phyloP scores from a whole-genome alignment of 2,113 vertebrate genomes.

The Saccopteryx leptura region DNA sequence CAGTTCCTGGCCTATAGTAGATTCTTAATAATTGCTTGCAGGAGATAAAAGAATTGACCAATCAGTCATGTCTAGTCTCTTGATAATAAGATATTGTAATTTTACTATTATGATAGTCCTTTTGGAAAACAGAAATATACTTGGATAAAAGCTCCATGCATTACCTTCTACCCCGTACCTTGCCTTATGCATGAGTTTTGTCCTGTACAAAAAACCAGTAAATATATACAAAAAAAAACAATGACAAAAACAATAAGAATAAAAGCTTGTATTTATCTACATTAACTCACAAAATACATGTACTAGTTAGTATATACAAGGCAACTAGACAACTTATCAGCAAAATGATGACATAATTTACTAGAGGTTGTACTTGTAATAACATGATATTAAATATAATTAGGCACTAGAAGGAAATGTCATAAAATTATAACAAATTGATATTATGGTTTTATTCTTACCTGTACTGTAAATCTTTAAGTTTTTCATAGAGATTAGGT shows the following conservation, averaged over 20 bases:
- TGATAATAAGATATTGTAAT: conserved; percentile 31
- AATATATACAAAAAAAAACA: too few relatives aligned
- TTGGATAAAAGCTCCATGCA: not conserved
- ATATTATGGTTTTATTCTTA: conserved; percentile 75
- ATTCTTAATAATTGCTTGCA: not conserved
- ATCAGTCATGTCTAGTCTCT: not conserved
- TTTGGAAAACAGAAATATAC: conserved; percentile 6
- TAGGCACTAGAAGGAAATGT: not conserved
- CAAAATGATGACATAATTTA: conserved; percentile 57
- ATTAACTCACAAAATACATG: not conserved
- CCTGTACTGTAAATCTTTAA: conserved; percentile 91
- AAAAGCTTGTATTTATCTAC: not conserved
- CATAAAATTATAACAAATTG: not conserved
- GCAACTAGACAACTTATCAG: not conserved
- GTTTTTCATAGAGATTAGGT: conserved; percentile 87
- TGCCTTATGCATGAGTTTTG: too few relatives aligned
- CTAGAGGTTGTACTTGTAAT: not conserved
- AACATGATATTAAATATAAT: not conserved
- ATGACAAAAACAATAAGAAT: too few relatives aligned
- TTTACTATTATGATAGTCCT: not conserved
- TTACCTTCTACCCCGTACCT: too few relatives aligned
- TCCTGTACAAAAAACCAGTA: too few relatives aligned
- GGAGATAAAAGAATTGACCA: not conserved
- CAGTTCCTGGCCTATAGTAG: not conserved
- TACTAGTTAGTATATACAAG: not conserved